Percentiles rank a stretch among this genome's conserved stretches.
Evolutionary conservation across 2,797 vertebrate genomes (phyloP).

Genomic region (Sphenopsis melanotis): DNA sequence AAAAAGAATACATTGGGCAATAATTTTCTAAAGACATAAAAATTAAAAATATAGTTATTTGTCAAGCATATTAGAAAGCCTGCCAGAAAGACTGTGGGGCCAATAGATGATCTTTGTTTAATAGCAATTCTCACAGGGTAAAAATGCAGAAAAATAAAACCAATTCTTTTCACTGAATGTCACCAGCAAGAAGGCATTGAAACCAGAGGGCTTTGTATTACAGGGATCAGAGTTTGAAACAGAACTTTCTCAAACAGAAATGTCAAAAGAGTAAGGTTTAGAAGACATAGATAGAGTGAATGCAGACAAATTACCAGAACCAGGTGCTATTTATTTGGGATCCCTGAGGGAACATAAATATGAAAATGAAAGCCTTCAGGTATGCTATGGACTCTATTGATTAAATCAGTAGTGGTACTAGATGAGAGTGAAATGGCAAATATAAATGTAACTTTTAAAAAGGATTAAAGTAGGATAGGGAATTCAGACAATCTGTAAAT

Average conservation of each 20-base stretch:
- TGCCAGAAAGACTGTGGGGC: neutral
- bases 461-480: neutral
- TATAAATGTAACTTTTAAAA: neutral
- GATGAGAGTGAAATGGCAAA: neutral
- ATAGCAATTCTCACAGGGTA: neutral
- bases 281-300: neutral
- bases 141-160: conserved; percentile 25
- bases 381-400: neutral
- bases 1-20: neutral
- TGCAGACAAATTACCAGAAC: neutral
- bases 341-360: neutral
- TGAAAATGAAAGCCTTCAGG: neutral
- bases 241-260: neutral
- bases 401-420: neutral
- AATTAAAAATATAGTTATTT: conserved; percentile 26
- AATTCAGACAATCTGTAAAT: neutral
- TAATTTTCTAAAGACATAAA: conserved; percentile 1
- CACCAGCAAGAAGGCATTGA: neutral
- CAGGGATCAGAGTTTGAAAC: neutral
- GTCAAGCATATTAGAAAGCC: neutral
- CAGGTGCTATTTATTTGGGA: neutral
- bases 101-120: neutral
- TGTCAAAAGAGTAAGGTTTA: neutral
- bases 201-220: neutral
- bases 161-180: neutral